Conservation (phyloP, 1,140 invertebrate genomes). For the Drosophila aff. region DNA sequence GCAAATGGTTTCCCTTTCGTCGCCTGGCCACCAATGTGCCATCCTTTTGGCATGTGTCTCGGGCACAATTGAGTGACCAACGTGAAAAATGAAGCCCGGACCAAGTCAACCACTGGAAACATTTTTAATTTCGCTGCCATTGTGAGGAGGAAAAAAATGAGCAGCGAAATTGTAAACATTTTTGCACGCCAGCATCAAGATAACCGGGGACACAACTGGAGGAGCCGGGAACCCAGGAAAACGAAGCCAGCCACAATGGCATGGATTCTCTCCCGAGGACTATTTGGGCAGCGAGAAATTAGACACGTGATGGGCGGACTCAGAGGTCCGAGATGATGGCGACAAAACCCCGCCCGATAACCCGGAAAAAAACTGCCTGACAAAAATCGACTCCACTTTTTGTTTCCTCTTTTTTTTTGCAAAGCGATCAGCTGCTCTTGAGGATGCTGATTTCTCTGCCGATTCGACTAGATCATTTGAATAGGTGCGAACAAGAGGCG, state of each 20-base stretch:
- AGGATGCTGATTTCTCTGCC: constrained; percentile 23
- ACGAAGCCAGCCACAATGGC: constrained; percentile 54
- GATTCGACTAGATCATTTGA: constrained; percentile 60
- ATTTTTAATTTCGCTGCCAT: constrained; percentile 76
- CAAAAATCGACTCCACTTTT: constrained; percentile 49
- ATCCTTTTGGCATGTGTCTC: constrained; percentile 77
- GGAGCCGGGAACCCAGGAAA: constrained; percentile 23
- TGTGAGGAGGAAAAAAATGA: constrained; percentile 60
- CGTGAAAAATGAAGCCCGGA: constrained; percentile 75
- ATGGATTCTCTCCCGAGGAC: constrained; percentile 56
- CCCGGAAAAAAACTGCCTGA: constrained; percentile 24
- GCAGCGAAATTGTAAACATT: constrained; percentile 79
- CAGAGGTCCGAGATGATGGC: constrained; percentile 59
- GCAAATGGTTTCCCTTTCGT: constrained; percentile 29
- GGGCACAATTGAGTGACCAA: constrained; percentile 79
- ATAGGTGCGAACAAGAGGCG: constrained; percentile 74
- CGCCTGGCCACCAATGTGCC: constrained; percentile 33
- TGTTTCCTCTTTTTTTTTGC: constrained; percentile 21
- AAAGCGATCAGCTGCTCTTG: constrained; percentile 63
- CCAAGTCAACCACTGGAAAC: constrained; percentile 52
- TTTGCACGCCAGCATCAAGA: constrained; percentile 80
- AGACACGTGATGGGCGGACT: constrained; percentile 71
- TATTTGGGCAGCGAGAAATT: constrained; percentile 80
- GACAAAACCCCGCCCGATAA: constrained; percentile 70
- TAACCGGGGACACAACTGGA: constrained; percentile 43